Evolutionary conservation across 2,888 invertebrate species (phyloP).

Genomic region (Tetragonisca angustula): DNA sequence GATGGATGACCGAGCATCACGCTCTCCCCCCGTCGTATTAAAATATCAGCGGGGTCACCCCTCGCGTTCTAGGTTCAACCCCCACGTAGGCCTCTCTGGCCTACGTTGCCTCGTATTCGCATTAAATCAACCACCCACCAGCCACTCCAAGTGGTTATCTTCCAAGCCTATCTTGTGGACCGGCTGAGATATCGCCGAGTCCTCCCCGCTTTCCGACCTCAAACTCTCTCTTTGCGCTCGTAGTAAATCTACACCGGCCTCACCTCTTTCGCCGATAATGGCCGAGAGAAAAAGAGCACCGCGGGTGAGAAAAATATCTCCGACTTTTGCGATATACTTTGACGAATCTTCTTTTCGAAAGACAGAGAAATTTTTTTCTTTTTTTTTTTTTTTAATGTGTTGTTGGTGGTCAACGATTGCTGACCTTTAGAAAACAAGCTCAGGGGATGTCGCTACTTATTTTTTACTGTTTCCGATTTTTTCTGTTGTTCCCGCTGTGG

Average conservation of each 20-base stretch:
- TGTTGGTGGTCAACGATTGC: too few relatives aligned
- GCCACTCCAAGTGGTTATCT: conserved; percentile 77
- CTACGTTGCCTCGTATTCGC: conserved; percentile 63
- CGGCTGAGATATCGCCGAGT: conserved; percentile 71
- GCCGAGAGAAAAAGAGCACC: background rate
- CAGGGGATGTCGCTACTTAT: too few relatives aligned
- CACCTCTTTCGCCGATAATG: background rate
- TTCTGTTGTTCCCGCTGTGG: too few relatives aligned
- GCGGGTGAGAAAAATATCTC: background rate
- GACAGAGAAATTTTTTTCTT: too few relatives aligned
- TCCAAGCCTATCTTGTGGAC: conserved; percentile 77
- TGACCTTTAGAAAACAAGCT: too few relatives aligned
- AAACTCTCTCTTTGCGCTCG: conserved; percentile 63
- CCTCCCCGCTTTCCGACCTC: conserved; percentile 49
- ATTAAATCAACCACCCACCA: conserved; percentile 83
- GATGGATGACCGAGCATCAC: conserved; percentile 84
- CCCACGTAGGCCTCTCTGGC: conserved; percentile 45
- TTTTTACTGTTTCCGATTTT: too few relatives aligned
- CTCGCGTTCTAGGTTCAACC: conserved; percentile 30
- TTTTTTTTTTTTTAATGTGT: too few relatives aligned
- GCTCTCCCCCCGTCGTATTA: conserved; percentile 81
- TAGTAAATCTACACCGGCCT: conserved; percentile 39
- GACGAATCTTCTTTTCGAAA: background rate
- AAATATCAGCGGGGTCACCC: conserved; percentile 79
- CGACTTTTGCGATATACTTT: background rate